A percentile compares a stretch with the other conserved stretches of the same genome.
Conservation (phyloP, 2,113 vertebrate species). For the Zeus faber region DNA sequence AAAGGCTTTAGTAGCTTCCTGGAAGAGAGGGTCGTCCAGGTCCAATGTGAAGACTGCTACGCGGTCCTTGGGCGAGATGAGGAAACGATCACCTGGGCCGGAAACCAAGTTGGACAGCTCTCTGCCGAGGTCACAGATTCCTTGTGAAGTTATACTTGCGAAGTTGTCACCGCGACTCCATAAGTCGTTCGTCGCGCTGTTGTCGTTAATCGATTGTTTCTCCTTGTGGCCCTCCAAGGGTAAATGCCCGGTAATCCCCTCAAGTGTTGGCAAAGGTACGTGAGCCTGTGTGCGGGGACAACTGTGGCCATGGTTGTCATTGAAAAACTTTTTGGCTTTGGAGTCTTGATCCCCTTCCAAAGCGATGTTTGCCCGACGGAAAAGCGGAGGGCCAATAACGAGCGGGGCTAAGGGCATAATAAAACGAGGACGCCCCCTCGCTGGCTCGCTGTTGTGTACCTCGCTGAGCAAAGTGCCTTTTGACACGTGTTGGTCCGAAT, state of each 20-base stretch:
- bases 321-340: constrained; percentile 30
- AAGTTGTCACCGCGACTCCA: constrained; percentile 1
- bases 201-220: background rate
- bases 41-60: constrained; percentile 52
- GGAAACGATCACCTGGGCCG: constrained; percentile 35
- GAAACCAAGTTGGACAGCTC: constrained; percentile 44
- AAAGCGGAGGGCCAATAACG: constrained; percentile 26
- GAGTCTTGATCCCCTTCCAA: constrained; percentile 47
- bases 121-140: constrained; percentile 39
- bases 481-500: constrained; percentile 10
- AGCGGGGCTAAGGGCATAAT: constrained; percentile 64
- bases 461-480: constrained; percentile 27
- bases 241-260: constrained; percentile 25
- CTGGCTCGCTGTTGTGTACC: constrained; percentile 29
- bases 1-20: background rate
- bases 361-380: constrained; percentile 24
- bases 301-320: constrained; percentile 28
- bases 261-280: constrained; percentile 12
- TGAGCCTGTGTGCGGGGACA: constrained; percentile 29
- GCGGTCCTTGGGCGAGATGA: constrained; percentile 36
- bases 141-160: constrained; percentile 23
- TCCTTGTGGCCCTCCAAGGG: constrained; percentile 19
- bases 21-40: constrained; percentile 36
- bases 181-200: too few species aligned
- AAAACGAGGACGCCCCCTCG: constrained; percentile 37